Percentiles rank a stretch among this genome's conserved stretches.
These are phyloP conservation scores for Drosophila pachea DNA, from an alignment of 1,140 invertebrate species.

Conservation along the genomic window DNA sequence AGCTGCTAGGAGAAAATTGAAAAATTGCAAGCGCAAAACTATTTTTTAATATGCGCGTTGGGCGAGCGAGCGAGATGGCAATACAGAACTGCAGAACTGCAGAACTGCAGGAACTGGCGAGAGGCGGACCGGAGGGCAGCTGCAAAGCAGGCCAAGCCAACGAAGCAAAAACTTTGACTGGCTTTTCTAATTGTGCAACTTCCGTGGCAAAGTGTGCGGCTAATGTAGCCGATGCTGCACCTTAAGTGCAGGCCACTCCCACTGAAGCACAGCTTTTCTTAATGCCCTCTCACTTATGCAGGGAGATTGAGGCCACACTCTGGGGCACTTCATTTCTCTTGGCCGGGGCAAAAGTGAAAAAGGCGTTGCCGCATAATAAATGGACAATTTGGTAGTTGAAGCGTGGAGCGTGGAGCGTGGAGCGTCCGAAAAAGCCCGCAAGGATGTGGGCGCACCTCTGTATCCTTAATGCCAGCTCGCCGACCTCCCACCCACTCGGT, in stretches of 20 bases:
- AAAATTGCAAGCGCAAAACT: constrained; percentile 53
- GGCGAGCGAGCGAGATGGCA: not conserved
- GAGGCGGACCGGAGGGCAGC: not conserved
- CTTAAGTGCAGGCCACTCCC: constrained; percentile 65
- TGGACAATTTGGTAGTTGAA: constrained; percentile 77
- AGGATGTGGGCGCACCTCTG: constrained; percentile 54
- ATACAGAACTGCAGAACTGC: too few species aligned
- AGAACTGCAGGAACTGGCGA: too few species aligned
- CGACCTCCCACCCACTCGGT: not conserved
- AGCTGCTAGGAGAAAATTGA: constrained; percentile 44
- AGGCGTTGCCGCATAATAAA: constrained; percentile 78
- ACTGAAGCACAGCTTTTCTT: constrained; percentile 63
- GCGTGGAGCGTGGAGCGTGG: constrained; percentile 52
- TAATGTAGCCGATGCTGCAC: constrained; percentile 62
- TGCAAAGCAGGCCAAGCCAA: constrained; percentile 18
- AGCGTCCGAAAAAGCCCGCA: constrained; percentile 57
- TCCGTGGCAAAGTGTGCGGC: constrained; percentile 72
- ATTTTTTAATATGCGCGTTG: constrained; percentile 69
- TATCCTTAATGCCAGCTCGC: constrained; percentile 15
- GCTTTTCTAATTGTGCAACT: constrained; percentile 75
- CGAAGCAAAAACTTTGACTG: constrained; percentile 62
- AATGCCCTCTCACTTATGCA: constrained; percentile 47
- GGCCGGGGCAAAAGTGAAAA: constrained; percentile 62
- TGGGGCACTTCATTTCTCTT: constrained; percentile 62
- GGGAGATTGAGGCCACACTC: constrained; percentile 25